Conservation (phyloP, 2,888 invertebrate genomes). For the Cheilosia soror region DNA sequence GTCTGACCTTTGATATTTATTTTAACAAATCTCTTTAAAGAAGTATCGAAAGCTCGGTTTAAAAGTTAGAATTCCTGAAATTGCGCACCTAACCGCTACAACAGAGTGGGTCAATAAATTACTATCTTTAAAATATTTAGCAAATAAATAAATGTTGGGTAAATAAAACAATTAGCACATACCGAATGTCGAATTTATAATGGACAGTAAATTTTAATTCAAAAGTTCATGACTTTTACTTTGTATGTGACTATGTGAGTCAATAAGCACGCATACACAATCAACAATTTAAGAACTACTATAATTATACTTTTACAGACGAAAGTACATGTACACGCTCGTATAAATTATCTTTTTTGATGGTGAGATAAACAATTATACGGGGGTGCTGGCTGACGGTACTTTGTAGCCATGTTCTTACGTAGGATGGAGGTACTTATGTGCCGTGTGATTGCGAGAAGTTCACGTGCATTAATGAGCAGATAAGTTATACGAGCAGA, state of each 20-base stretch:
- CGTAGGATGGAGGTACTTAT: neutral
- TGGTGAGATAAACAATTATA: neutral
- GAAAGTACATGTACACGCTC: too few relatives aligned
- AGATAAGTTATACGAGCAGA: neutral
- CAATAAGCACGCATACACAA: neutral
- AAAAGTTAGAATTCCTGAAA: neutral
- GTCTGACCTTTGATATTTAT: neutral
- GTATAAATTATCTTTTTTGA: neutral
- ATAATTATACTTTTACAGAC: too few relatives aligned
- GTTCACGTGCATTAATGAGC: neutral
- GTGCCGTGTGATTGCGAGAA: neutral
- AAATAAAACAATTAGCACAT: slow-evolving; percentile 35
- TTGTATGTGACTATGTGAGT: slow-evolving; percentile 7
- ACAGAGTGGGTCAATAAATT: neutral
- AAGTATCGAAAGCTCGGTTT: too few relatives aligned
- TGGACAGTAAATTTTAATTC: slow-evolving; percentile 11
- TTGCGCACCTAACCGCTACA: slow-evolving; percentile 18
- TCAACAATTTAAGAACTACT: neutral
- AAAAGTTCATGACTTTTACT: slow-evolving; percentile 3
- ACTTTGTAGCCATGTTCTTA: neutral
- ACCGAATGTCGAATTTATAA: slow-evolving; percentile 8
- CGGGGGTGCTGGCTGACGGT: neutral
- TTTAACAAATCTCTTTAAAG: too few relatives aligned
- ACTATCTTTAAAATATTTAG: neutral
- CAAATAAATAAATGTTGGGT: slow-evolving; percentile 10